phyloP scores from a whole-genome alignment of 2,888 invertebrate genomes.

The Lagria hirta region DNA sequence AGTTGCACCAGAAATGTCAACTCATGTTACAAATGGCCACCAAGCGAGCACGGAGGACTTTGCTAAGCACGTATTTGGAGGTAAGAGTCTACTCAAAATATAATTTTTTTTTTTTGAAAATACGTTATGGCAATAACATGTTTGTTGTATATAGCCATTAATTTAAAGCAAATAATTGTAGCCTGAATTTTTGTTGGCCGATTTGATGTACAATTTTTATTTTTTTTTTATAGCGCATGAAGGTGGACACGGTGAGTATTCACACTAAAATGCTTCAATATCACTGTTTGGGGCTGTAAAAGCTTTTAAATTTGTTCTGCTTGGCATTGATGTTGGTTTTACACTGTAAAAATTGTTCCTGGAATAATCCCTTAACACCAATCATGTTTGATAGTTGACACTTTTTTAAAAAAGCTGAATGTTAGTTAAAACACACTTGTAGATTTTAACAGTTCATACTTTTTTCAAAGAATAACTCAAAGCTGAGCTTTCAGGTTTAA shows the following conservation, averaged over 20 bases:
- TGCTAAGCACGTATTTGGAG: slow-evolving; percentile 44
- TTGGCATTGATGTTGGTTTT: no score
- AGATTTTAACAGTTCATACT: no score
- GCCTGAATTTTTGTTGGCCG: slow-evolving; percentile 4
- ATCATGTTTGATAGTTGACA: no score
- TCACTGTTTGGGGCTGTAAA: no score
- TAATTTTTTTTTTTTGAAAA: slow-evolving; percentile 1
- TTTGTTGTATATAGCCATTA: not conserved
- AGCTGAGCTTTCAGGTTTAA: no score
- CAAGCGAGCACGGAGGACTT: slow-evolving; percentile 40
- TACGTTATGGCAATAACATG: slow-evolving; percentile 1
- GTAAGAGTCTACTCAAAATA: slow-evolving; percentile 27
- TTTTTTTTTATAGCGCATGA: slow-evolving; percentile 24
- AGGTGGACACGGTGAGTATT: slow-evolving; percentile 21
- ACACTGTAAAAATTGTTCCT: no score
- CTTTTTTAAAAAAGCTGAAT: no score
- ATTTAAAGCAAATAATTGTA: not conserved
- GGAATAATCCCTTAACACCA: no score
- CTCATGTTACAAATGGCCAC: slow-evolving; percentile 39
- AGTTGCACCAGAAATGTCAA: slow-evolving; percentile 37
- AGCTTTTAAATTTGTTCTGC: no score
- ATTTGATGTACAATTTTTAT: slow-evolving; percentile 10
- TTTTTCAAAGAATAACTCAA: no score
- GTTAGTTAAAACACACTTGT: no score
- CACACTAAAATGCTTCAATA: no score